These are phyloP conservation scores for Dolichallabes microphthalmus DNA, from an alignment of 2,113 vertebrate genomes.

Conservation along the genomic window DNA sequence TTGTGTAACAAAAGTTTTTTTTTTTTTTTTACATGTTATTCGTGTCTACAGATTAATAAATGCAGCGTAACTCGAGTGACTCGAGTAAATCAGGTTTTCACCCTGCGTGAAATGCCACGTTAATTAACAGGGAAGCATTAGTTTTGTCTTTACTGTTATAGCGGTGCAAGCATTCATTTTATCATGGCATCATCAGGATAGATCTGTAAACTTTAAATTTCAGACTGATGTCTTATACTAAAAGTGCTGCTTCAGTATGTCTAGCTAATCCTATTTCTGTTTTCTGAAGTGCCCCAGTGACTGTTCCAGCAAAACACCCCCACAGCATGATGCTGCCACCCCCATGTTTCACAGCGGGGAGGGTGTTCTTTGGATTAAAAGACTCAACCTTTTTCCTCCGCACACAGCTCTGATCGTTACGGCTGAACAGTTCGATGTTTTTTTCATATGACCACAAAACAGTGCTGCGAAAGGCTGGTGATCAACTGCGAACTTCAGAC, in stretches of 20 bases:
- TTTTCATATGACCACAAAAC: not conserved
- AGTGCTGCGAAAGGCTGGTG: not conserved
- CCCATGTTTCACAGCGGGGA: not conserved
- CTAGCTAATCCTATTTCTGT: not conserved
- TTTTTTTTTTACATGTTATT: not conserved
- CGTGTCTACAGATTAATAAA: too few species aligned
- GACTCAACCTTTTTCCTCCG: not conserved
- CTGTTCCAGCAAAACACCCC: not conserved
- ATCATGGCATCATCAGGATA: not conserved
- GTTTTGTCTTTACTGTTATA: too few species aligned
- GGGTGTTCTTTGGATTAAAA: not conserved
- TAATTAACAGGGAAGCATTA: too few species aligned
- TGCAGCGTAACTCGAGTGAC: too few species aligned
- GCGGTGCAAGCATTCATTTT: not conserved
- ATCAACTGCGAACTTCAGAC: not conserved
- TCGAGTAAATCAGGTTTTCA: too few species aligned
- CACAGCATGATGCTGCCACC: not conserved
- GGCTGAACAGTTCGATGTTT: not conserved
- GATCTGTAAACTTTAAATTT: not conserved
- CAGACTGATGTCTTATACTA: not conserved
- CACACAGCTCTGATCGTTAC: not conserved
- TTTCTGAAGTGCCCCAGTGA: not conserved
- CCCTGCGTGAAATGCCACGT: too few species aligned
- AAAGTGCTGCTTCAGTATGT: not conserved
- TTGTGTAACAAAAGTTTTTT: too few species aligned